phyloP scores from a whole-genome alignment of 2,888 invertebrate species.

The Drosophila testacea region DNA sequence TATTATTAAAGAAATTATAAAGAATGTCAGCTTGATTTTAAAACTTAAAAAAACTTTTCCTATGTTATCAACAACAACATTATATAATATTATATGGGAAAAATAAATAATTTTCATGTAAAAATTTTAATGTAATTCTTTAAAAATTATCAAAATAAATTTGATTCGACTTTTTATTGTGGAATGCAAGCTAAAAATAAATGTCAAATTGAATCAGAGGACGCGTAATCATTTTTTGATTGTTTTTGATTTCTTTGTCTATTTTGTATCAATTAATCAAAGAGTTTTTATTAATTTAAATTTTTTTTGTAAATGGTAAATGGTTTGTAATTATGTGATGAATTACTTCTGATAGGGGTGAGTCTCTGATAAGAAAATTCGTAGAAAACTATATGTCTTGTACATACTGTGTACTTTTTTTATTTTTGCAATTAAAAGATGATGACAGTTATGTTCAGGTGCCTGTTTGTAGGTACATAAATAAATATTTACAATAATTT shows the following conservation, averaged over 20 bases:
- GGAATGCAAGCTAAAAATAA: too few species aligned
- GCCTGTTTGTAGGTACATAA: conserved; percentile 31
- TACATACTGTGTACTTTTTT: not conserved
- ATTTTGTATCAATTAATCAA: not conserved
- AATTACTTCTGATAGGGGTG: conserved; percentile 12
- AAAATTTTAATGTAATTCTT: too few species aligned
- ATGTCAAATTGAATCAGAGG: too few species aligned
- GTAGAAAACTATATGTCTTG: conserved; percentile 1
- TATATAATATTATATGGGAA: too few species aligned
- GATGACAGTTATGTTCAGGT: conserved; percentile 20
- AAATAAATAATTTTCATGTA: too few species aligned
- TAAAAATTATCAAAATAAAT: too few species aligned
- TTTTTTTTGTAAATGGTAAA: conserved; percentile 6
- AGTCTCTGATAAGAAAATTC: conserved; percentile 26
- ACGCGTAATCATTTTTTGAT: too few species aligned
- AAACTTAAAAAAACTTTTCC: not conserved
- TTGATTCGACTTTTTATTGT: too few species aligned
- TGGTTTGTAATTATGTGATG: conserved; percentile 21
- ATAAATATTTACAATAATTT: conserved; percentile 53
- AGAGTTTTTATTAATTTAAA: conserved; percentile 7
- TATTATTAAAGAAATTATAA: not conserved
- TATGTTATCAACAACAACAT: too few species aligned
- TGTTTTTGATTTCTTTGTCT: not conserved
- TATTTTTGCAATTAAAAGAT: conserved; percentile 29
- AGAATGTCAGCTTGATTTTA: not conserved